These are phyloP conservation scores for Onychomys leucogaster DNA, from an alignment of 2,797 vertebrate genomes.

Conservation along the genomic window DNA sequence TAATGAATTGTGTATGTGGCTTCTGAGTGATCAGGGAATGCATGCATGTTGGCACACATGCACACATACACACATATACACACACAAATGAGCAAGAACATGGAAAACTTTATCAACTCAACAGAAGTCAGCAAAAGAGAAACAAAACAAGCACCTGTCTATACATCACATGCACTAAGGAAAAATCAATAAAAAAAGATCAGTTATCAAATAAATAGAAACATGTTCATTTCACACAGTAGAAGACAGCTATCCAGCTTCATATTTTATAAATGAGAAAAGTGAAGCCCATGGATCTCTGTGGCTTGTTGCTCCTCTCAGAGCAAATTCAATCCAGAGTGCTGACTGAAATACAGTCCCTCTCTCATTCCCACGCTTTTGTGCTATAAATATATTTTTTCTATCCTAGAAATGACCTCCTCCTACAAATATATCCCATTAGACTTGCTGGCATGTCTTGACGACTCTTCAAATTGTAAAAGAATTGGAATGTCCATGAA, in stretches of 20 bases:
- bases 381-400: constrained; percentile 26
- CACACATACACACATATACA: background rate
- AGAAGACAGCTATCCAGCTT: background rate
- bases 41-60: background rate
- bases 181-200: constrained; percentile 23
- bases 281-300: background rate
- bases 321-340: constrained; percentile 4
- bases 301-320: constrained; percentile 7
- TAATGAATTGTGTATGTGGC: background rate
- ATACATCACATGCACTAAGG: background rate
- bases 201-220: constrained; percentile 28
- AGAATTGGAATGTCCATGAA: constrained; percentile 70
- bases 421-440: constrained; percentile 62
- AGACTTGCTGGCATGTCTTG: constrained; percentile 36
- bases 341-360: background rate
- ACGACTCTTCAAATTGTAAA: constrained; percentile 63
- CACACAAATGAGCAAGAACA: background rate
- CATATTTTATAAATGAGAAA: constrained; percentile 39
- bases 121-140: background rate
- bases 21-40: background rate
- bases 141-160: background rate
- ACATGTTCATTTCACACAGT: background rate
- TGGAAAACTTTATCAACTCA: background rate
- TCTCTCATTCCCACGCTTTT: background rate
- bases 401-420: constrained; percentile 58